These are phyloP conservation scores for Albula goreensis DNA, from an alignment of 2,113 vertebrate species.

Conservation along the genomic window DNA sequence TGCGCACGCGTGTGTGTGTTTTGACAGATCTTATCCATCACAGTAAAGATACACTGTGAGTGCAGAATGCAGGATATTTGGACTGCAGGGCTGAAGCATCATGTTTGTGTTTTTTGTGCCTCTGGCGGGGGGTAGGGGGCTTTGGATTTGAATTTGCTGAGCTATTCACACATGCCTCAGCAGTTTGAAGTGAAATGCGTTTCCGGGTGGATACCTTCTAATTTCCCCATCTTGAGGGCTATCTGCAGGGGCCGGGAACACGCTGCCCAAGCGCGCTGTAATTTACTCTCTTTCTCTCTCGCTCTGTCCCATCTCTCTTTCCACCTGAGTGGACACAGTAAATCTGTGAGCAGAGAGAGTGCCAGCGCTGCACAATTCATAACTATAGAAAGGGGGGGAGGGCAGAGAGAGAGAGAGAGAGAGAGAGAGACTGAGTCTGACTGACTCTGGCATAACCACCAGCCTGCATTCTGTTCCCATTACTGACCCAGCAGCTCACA, in stretches of 20 bases:
- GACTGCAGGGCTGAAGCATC: neutral
- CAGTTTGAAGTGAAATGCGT: neutral
- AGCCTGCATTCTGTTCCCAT: neutral
- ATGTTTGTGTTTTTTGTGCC: neutral
- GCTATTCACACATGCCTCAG: neutral
- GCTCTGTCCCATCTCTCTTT: neutral
- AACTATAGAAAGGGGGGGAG: conserved; percentile 42
- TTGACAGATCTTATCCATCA: no score
- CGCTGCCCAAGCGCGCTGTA: neutral
- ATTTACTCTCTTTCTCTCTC: neutral
- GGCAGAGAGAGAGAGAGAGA: conserved; percentile 19
- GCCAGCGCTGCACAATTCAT: conserved; percentile 63
- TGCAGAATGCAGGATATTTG: neutral
- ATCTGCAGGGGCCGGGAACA: neutral
- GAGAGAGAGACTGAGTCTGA: conserved; percentile 17
- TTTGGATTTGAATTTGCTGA: neutral
- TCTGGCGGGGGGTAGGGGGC: no score
- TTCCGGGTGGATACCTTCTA: neutral
- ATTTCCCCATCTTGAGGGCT: neutral
- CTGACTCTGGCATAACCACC: neutral
- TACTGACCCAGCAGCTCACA: neutral
- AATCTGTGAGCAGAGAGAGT: conserved; percentile 66
- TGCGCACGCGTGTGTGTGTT: no score
- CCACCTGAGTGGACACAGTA: conserved; percentile 66
- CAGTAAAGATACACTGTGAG: no score